phyloP scores from a whole-genome alignment of 2,888 invertebrate genomes.

The Trisateles emortualis region DNA sequence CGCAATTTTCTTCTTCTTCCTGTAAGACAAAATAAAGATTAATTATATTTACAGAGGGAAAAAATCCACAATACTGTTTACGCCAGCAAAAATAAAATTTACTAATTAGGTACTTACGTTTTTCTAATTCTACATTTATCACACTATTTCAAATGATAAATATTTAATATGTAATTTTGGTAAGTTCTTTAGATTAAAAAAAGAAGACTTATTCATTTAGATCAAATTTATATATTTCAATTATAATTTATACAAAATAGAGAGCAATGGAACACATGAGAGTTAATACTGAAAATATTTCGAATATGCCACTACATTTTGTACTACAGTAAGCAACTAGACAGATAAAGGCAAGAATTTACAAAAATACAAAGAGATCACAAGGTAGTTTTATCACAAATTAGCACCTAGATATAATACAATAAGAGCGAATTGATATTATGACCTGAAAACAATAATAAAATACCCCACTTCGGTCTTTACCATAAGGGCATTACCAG shows the following conservation, averaged over 20 bases:
- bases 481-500: too few species aligned
- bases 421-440: background rate
- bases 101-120: background rate
- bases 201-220: background rate
- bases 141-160: too few species aligned
- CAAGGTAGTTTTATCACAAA: constrained; percentile 62
- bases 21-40: background rate
- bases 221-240: constrained; percentile 11
- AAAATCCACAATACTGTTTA: background rate
- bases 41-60: background rate
- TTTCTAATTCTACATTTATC: too few species aligned
- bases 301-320: constrained; percentile 60
- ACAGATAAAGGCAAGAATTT: constrained; percentile 64
- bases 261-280: constrained; percentile 67
- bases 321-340: constrained; percentile 53
- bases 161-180: too few species aligned
- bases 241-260: constrained; percentile 54
- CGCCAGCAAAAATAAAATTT: background rate
- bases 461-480: too few species aligned
- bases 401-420: constrained; percentile 61
- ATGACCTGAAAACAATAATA: background rate
- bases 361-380: constrained; percentile 63
- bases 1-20: constrained; percentile 1
- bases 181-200: background rate
- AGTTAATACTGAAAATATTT: constrained; percentile 68